Evolutionary conservation across 2,888 invertebrate species (phyloP), one percentile per base, ranked within the genome.

Genomic region (Caenorhabditis afra): DNA sequence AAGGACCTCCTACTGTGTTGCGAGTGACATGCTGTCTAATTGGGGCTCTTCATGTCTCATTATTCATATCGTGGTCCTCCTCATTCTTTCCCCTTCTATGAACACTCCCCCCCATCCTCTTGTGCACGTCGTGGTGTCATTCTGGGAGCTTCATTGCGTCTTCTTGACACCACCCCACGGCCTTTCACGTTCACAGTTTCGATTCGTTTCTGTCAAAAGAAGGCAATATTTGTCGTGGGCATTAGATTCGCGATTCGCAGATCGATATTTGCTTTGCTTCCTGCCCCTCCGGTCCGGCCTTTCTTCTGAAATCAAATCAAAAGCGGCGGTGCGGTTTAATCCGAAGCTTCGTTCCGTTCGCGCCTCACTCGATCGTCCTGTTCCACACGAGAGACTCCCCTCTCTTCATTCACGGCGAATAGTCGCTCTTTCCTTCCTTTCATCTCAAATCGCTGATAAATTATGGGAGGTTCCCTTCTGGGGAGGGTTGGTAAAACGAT

Each of bases 41-140:
- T 73, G 73, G 73, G 58, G 35, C 73, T 73, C 73, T 58, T 73
- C 73, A 64, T 73, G 64, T 71, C 64, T 64, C 64, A 62, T 73
- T 73, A 57, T 71, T 62, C 70, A 70, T 59, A 55, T 55, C 49
- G 53, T 49, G 41, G 58, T 57, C 52, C 44, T 29, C 41, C 45
- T 11, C 18, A 16, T 16, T 44, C 52, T 16, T n/a, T 20, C 50
- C 49, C 11, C n/a, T 45, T 37, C 66, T 23, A 35, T 52, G 8
- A 45, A 11, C 22, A 52, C 22, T 35, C 37, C 39, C 47, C 7
- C 20, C 45, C 23, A 61, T 22, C 59, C 70, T 62, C 61, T 64
- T 45, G 50, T 11, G 45, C 18, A 35, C 68, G 35, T 61, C 59
- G 49, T 57, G n/a, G n/a, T 7, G 29, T 29, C 29, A 29, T 29